A percentile compares a stretch with the other conserved stretches of the same genome.
These are phyloP conservation scores for Pristionchus exspectatus DNA, from an alignment of 2,888 invertebrate genomes.

Conservation along the genomic window DNA sequence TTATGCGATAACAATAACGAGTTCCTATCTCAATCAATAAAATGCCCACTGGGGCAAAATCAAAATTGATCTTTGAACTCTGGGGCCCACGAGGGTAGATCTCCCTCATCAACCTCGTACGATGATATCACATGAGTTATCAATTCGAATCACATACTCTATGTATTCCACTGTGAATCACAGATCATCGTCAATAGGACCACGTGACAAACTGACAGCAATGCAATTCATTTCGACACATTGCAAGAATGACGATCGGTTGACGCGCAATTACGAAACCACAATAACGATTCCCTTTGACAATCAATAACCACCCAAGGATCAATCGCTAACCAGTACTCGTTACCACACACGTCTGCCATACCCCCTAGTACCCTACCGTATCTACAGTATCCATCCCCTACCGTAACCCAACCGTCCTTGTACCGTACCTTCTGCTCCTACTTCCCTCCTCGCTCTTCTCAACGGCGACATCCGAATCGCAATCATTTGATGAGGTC, in stretches of 20 bases:
- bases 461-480: neutral
- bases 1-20: neutral
- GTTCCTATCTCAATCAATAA: neutral
- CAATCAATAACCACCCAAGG: neutral
- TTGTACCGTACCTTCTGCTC: constrained; percentile 20
- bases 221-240: neutral
- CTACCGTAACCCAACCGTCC: neutral
- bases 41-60: neutral
- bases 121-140: too few relatives aligned
- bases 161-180: too few relatives aligned
- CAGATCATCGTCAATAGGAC: too few relatives aligned
- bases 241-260: neutral
- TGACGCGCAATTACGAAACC: neutral
- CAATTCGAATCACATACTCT: too few relatives aligned
- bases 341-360: too few relatives aligned
- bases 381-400: neutral
- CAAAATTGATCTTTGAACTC: too few relatives aligned
- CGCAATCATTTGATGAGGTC: neutral
- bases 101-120: too few relatives aligned
- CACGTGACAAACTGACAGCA: too few relatives aligned
- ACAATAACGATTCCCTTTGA: neutral
- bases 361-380: neutral
- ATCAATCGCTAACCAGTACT: too few relatives aligned
- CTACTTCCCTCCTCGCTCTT: neutral
- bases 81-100: too few relatives aligned